A percentile compares a stretch with the other conserved stretches of the same genome.
Conservation (phyloP, 2,113 vertebrate genomes). For the Camelus dromedarius region DNA sequence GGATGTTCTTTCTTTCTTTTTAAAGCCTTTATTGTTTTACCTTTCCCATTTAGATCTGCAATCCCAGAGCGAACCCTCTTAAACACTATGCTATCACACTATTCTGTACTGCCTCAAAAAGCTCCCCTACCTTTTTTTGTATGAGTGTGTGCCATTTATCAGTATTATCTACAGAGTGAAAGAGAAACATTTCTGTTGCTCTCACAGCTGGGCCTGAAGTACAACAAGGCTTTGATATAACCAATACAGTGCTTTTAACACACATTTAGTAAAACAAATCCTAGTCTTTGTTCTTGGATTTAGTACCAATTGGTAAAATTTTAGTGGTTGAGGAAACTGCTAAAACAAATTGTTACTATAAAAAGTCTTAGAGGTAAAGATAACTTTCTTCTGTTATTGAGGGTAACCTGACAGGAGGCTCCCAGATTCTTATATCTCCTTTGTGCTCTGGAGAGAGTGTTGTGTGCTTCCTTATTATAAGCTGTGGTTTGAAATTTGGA, state of each 20-base stretch:
- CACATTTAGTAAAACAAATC: slow-evolving; percentile 60
- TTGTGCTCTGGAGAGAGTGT: background rate
- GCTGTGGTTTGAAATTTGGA: slow-evolving; percentile 8
- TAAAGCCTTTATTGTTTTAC: slow-evolving; percentile 35
- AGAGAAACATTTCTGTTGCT: slow-evolving; percentile 54
- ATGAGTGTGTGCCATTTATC: background rate
- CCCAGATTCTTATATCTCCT: background rate
- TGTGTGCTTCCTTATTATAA: background rate
- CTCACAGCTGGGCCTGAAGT: slow-evolving; percentile 61
- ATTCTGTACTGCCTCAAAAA: slow-evolving; percentile 7
- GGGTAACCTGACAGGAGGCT: background rate
- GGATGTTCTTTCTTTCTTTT: slow-evolving; percentile 40
- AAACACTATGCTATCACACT: background rate
- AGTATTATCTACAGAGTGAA: slow-evolving; percentile 27
- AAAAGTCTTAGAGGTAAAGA: background rate
- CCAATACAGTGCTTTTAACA: slow-evolving; percentile 54
- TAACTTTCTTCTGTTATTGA: slow-evolving; percentile 16
- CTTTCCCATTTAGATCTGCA: slow-evolving; percentile 45
- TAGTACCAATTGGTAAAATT: slow-evolving; percentile 34
- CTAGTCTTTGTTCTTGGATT: slow-evolving; percentile 69
- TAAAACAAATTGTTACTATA: slow-evolving; percentile 32
- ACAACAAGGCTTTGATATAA: slow-evolving; percentile 68
- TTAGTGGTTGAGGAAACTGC: slow-evolving; percentile 48
- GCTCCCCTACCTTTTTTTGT: background rate
- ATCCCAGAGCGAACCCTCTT: background rate